phyloP scores from a whole-genome alignment of 1,140 invertebrate species.

The Matsumurasca onukii region DNA sequence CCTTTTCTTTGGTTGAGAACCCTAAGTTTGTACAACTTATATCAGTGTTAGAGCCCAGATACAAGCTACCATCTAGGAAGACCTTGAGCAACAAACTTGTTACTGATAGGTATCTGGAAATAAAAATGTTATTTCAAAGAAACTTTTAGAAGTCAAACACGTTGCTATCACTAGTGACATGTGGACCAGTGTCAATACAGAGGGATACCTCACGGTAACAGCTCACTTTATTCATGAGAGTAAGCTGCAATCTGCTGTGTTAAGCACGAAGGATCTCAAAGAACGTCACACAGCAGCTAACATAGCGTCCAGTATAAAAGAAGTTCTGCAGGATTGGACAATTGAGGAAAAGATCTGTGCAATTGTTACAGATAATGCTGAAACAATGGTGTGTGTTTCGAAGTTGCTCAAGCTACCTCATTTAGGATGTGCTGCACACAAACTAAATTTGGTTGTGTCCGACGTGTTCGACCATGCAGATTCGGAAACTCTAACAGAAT shows the following conservation, averaged over 20 bases:
- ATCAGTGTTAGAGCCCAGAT: not conserved
- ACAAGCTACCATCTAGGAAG: not conserved
- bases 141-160: not conserved
- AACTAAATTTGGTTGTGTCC: constrained; percentile 9
- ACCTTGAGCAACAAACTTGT: constrained; percentile 6
- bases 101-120: not conserved
- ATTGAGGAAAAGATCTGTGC: constrained; percentile 1
- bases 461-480: constrained; percentile 13
- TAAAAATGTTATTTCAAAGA: not conserved
- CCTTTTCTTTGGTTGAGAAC: constrained; percentile 1
- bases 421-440: constrained; percentile 23
- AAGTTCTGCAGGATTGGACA: not conserved
- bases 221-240: constrained; percentile 6
- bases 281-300: constrained; percentile 9
- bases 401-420: not conserved
- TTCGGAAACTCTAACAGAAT: not conserved
- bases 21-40: not conserved
- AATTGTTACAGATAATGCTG: constrained; percentile 23
- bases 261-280: not conserved
- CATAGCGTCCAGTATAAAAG: not conserved
- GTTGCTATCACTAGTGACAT: not conserved
- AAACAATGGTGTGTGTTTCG: constrained; percentile 1
- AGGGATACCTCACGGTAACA: not conserved
- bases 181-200: not conserved
- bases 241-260: constrained; percentile 11